Conservation (phyloP, 2,113 vertebrate species). For the Myotis brandtii region DNA sequence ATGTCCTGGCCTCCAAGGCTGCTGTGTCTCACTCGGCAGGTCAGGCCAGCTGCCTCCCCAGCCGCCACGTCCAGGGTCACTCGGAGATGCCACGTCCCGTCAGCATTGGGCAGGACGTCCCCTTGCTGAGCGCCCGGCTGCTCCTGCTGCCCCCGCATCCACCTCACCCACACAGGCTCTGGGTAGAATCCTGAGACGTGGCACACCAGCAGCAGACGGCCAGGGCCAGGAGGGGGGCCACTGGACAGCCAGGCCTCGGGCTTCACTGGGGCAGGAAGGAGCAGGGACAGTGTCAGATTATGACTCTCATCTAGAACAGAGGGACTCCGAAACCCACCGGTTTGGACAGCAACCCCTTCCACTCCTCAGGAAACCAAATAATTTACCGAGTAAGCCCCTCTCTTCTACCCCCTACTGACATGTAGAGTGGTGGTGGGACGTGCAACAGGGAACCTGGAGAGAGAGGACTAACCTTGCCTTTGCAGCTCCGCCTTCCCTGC, state of each 20-base stretch:
- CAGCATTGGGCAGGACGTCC: background rate
- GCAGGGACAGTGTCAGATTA: background rate
- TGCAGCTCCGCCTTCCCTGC: background rate
- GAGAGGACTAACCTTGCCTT: background rate
- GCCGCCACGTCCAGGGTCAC: background rate
- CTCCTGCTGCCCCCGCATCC: slow-evolving; percentile 23
- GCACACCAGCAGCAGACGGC: background rate
- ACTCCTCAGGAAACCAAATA: background rate
- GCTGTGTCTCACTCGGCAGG: slow-evolving; percentile 43
- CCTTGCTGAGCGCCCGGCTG: background rate
- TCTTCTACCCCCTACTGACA: background rate
- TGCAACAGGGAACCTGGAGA: background rate
- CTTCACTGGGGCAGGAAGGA: background rate
- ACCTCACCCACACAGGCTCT: background rate
- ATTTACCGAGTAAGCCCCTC: background rate
- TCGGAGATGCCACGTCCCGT: background rate
- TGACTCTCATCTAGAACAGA: background rate
- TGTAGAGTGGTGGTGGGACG: background rate
- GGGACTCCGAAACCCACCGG: background rate
- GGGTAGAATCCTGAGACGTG: slow-evolving; percentile 51
- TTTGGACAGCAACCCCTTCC: background rate
- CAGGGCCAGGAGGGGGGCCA: background rate
- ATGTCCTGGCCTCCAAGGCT: slow-evolving; percentile 40
- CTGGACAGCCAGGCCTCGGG: slow-evolving; percentile 21
- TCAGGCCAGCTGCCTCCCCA: background rate